Evolutionary conservation across 1,140 invertebrate species (phyloP), one percentile per base, ranked within the genome.

Genomic region (Vanessa atalanta): DNA sequence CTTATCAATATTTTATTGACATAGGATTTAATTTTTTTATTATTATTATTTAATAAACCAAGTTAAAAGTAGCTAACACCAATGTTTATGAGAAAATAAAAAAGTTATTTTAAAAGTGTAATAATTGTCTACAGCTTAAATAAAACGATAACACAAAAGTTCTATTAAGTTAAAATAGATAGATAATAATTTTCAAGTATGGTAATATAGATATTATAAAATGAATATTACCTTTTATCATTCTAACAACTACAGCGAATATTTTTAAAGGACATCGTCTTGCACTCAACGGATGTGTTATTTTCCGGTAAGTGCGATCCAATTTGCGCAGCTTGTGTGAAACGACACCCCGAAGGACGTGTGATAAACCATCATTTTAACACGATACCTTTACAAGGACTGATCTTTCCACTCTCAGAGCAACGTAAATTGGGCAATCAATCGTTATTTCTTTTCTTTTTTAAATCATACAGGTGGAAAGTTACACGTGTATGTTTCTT

Each of bases 351-450:
- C 61, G 63, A 75, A 82, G 77, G 73, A 77, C 75, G 73, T 80
- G 84, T 82, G 81, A 84, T 85, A 82, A 82, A 83, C 80, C 78
- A 72, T 76, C 70, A 76, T 83, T 78, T 78, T 20, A 51, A 71
- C 60, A 20, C 68, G 64, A 79, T 75, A 72, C 77, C 64, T 37
- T 43, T 73, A 65, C 74, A 47, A 23, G 47, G 53, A 50, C 53
- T 48, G 75, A 79, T 77, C 79, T 70, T 75, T 78, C 69, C 77
- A 75, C 50, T 79, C 80, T 57, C 64, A 68, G 68, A 78, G 65
- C 72, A 80, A 72, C 73, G 73, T 70, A 83, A 83, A 85, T 87
- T 85, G 81, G 79, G 80, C 77, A 77, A 84, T 86, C 84, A 83
- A 88, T 86, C 86, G 84, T 83, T 85, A 83, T 85, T 82, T 37